phyloP scores from a whole-genome alignment of 2,888 invertebrate species.

The Nycteola revayana region DNA sequence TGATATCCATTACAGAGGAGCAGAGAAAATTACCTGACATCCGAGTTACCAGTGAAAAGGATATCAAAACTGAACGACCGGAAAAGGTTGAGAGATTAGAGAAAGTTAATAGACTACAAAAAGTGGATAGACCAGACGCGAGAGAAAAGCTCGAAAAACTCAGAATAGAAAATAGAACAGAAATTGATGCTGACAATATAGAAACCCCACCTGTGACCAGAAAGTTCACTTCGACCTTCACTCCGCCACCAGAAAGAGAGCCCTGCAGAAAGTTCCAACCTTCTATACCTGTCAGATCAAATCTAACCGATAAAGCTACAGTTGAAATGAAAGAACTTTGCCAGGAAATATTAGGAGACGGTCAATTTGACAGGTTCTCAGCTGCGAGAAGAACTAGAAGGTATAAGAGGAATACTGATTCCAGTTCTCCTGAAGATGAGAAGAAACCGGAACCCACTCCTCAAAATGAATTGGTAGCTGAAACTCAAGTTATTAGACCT shows the following conservation, averaged over 20 bases:
- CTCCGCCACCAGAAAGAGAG: conserved; percentile 83
- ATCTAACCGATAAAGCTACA: conserved; percentile 51
- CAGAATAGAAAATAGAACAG: conserved; percentile 82
- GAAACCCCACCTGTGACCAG: conserved; percentile 93
- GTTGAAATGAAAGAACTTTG: conserved; percentile 70
- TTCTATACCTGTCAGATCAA: conserved; percentile 44
- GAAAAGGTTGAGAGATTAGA: conserved; percentile 85
- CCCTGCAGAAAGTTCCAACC: conserved; percentile 81
- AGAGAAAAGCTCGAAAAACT: background rate
- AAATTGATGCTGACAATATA: conserved; percentile 94
- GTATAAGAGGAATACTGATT: conserved; percentile 86
- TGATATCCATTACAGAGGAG: conserved; percentile 84
- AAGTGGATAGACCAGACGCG: background rate
- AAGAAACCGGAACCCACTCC: conserved; percentile 63
- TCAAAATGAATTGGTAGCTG: conserved; percentile 68
- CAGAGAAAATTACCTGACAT: conserved; percentile 81
- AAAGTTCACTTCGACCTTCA: conserved; percentile 76
- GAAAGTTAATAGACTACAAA: conserved; percentile 40
- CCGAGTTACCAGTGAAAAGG: conserved; percentile 53
- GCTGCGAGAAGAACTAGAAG: conserved; percentile 90
- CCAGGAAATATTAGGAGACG: conserved; percentile 85
- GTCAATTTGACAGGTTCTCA: conserved; percentile 93
- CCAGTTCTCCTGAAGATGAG: conserved; percentile 81
- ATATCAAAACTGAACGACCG: conserved; percentile 36
- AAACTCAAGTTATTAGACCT: conserved; percentile 77